Conservation (phyloP, 2,797 vertebrate genomes). For the Perodicticus potto region DNA sequence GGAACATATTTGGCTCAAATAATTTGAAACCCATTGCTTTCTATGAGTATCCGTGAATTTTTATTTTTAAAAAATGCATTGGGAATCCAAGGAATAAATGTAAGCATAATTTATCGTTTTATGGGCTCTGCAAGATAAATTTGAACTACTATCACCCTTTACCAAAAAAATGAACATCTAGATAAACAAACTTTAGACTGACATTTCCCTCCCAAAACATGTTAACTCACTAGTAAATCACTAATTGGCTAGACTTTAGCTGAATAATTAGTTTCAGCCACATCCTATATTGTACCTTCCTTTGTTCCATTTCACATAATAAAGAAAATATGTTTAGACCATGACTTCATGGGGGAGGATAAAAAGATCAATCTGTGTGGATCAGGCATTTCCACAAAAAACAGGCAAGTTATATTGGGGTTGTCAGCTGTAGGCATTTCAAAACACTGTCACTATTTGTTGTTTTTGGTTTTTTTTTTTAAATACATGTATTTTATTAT, state of each 20-base stretch:
- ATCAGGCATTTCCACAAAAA: not conserved
- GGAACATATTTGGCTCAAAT: not conserved
- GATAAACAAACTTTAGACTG: not conserved
- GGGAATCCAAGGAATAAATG: not conserved
- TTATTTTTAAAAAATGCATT: not conserved
- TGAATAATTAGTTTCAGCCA: not conserved
- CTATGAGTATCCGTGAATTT: not conserved
- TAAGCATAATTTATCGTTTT: not conserved
- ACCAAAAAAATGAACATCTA: conserved; percentile 1
- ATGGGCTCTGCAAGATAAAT: not conserved
- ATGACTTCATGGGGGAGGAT: not conserved
- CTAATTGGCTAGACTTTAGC: not conserved
- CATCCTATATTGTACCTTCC: not conserved
- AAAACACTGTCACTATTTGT: not conserved
- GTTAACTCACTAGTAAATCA: not conserved
- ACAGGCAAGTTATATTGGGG: not conserved
- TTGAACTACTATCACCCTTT: not conserved
- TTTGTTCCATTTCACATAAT: conserved; percentile 48
- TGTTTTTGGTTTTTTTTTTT: too few relatives aligned
- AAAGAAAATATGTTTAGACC: not conserved
- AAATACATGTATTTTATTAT: too few relatives aligned
- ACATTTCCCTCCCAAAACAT: not conserved
- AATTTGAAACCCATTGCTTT: not conserved
- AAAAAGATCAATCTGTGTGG: not conserved
- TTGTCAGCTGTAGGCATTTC: not conserved